Base-by-base conservation (phyloP, 64 coral and sea anemone genomes). In the Orbicella faveolata region DNA sequence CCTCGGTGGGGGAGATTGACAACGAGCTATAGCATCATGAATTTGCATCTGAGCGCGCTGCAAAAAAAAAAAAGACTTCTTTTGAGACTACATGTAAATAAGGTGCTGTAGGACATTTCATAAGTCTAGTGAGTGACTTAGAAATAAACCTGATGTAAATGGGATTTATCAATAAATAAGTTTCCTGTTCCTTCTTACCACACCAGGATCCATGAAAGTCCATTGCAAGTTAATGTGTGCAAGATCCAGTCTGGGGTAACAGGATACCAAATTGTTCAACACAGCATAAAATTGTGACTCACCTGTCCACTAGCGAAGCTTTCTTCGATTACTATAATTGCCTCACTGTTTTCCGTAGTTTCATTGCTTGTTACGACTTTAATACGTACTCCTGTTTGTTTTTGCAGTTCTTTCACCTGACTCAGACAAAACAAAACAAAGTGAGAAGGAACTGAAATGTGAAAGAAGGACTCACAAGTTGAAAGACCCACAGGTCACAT, bases 291-390 rank as follows among this genome's bases (percentile, higher is more conserved):
- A 52, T 17, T n/a, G 44, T n/a, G 14, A 85, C 82, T 52, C 39
- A 92, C 90, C 83, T 92, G 90, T 11, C 90, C 86, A 67, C 83
- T 92, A 35, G 90, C 90, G n/a, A 92, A 92, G 77, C 90, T 92
- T 77, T 86, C 90, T 88, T 87, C 90, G 75, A 92, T 92, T 33
- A 79, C 75, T 76, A 92, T 86, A 63, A 87, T 39, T 61, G 90
- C 90, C 66, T 92, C 90, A 52, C 80, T 87, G 30, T 76, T 84
- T 57, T 92, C 90, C 2, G 78, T 16, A 59, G 87, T 52, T 87
- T 92, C 83, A 77, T 77, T 35, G 8, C 14, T 57, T 80, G 90
- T 44, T 72, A 63, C 61, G 23, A 92, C 84, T 92, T 87, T 92
- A n/a, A 92, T 82, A 34, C 77, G 77, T 55, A 86, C 86, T 62